Evolutionary conservation across 1,140 invertebrate genomes (phyloP), one percentile per base, ranked within the genome.

Genomic region (Drosophila arawakana): DNA sequence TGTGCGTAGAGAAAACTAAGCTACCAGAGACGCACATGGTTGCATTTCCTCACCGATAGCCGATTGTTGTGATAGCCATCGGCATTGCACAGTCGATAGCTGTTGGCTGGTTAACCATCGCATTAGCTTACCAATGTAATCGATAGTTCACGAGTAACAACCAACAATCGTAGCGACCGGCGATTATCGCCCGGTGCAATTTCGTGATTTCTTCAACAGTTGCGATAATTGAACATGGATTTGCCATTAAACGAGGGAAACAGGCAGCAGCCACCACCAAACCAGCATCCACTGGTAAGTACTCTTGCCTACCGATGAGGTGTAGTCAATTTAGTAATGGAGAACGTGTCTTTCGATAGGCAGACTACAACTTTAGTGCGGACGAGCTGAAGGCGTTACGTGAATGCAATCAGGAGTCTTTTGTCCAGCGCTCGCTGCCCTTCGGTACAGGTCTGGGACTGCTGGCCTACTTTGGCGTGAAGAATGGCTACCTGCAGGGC

Each of bases 391-490:
- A 93, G 70, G 95, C 95, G 37, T 93, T 96, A 41, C 92, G 93
- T 74, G 95, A 96, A 92, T 96, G 96, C 90, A 96, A 96, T 79
- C 78, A 92, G 4, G 96, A 97, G 85, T 95, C 95, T 69, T 96
- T 96, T 86, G 95, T 94, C 78, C 94, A 95, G 81, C 92, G 96
- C 21, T 95, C 95, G 47, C 61, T 96, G 60, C 96, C 96, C 0
- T 75, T 96, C 13, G 94, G 94, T 41, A 93, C 94, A 9, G 63
- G 93, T 2, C 86, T 96, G 11, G 94, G 95, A 1, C 80, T 94
- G 8, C 90, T 93, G 41, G 93, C 95, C 15, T 96, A 93, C 91
- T 94, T 94, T 69, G 95, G 93, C 7, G 94, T 96, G 0, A 94
- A 95, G 89, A 91, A 93, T 79, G 95, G 94, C 73, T 91, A 76